Percentiles rank a stretch among this genome's conserved stretches.
phyloP scores from a whole-genome alignment of 2,113 vertebrate species.

The Actenoides hombroni region DNA sequence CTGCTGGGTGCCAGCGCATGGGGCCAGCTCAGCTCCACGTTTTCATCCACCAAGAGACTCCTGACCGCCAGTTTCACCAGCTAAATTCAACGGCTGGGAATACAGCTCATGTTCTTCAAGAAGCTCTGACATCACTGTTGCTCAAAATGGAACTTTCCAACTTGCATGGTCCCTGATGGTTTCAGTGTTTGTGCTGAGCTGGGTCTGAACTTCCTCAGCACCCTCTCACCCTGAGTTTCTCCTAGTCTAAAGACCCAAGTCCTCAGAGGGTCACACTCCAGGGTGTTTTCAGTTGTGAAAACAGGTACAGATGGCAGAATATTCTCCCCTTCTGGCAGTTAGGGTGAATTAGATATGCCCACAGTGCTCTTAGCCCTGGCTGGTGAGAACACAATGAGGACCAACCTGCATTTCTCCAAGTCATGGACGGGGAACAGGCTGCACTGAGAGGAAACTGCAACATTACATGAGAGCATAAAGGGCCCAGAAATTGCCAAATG shows the following conservation, averaged over 20 bases:
- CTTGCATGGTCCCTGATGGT: background rate
- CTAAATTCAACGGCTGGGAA: background rate
- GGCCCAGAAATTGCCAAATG: too few species aligned
- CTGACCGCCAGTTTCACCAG: background rate
- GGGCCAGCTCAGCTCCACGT: background rate
- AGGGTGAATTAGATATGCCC: fast-evolving
- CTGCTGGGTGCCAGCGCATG: background rate
- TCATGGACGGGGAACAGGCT: fast-evolving
- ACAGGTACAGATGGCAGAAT: background rate
- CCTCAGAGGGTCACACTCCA: background rate
- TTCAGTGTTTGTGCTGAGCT: background rate
- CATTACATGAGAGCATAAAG: fast-evolving
- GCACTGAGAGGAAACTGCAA: background rate
- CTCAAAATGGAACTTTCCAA: fast-evolving
- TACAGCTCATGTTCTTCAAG: fast-evolving
- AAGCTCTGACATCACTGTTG: fast-evolving
- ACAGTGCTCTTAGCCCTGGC: background rate
- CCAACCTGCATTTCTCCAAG: background rate
- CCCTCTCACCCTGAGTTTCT: background rate
- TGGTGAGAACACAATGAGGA: background rate
- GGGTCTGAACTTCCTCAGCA: background rate
- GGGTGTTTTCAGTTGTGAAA: background rate
- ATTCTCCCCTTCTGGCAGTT: background rate
- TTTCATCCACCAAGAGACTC: background rate
- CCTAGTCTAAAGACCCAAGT: background rate